A percentile compares a stretch with the other conserved stretches of the same genome.
These are phyloP conservation scores for Neogale vison DNA, from an alignment of 2,113 vertebrate genomes.

Conservation along the genomic window DNA sequence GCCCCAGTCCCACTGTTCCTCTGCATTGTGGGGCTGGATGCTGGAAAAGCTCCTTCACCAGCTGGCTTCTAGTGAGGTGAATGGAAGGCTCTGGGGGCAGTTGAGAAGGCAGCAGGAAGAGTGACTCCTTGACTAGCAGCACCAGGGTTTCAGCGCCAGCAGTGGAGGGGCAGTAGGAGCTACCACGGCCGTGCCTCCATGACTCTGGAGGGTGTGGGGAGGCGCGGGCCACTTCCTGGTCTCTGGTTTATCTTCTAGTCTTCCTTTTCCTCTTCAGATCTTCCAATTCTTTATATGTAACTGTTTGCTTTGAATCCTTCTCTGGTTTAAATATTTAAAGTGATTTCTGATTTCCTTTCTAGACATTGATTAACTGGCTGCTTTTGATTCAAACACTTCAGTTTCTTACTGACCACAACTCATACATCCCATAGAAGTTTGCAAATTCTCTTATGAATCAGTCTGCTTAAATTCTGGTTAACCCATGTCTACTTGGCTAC, in stretches of 20 bases:
- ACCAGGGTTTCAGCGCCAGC: neutral
- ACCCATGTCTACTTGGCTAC: neutral
- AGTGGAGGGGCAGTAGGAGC: neutral
- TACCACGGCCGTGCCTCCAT: too few relatives aligned
- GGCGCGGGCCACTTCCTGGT: neutral
- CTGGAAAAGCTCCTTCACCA: neutral
- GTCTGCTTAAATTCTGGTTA: neutral
- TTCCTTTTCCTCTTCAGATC: neutral
- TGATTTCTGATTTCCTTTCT: neutral
- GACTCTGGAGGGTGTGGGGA: accelerated
- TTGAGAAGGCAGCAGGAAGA: neutral
- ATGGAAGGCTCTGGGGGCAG: neutral
- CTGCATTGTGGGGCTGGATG: too few relatives aligned
- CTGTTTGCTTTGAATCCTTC: neutral
- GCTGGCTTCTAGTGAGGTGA: neutral
- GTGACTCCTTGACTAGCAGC: neutral
- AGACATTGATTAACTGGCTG: neutral
- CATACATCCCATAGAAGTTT: neutral
- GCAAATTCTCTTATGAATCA: neutral
- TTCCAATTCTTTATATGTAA: neutral
- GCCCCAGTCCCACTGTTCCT: neutral
- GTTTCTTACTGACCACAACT: neutral
- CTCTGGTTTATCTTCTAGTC: neutral
- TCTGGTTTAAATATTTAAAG: neutral
- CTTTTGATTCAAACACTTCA: neutral